Conservation (phyloP, 2,888 invertebrate species). For the Netelia melanura region DNA sequence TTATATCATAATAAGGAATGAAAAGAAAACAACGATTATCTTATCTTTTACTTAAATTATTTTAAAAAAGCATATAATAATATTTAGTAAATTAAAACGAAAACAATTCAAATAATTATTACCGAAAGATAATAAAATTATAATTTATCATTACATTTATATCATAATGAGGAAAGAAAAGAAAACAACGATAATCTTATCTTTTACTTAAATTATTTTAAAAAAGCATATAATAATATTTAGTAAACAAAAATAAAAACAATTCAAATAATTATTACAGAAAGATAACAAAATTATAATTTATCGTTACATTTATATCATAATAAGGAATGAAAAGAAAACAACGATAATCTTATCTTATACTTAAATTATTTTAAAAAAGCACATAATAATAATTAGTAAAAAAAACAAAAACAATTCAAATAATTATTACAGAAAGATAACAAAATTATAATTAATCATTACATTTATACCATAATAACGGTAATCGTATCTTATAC, state of each 20-base stretch:
- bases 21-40: not conserved
- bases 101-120: conserved; percentile 27
- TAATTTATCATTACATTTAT: conserved; percentile 22
- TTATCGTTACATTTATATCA: conserved; percentile 18
- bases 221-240: not conserved
- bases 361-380: too few relatives aligned
- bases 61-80: not conserved
- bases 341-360: not conserved
- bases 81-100: not conserved
- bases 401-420: too few relatives aligned
- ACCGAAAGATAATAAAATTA: not conserved
- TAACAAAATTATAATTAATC: too few relatives aligned
- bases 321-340: not conserved
- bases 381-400: not conserved
- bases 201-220: not conserved
- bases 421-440: too few relatives aligned
- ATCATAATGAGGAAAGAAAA: not conserved
- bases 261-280: conserved; percentile 26
- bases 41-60: not conserved
- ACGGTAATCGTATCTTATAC: not conserved
- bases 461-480: too few relatives aligned
- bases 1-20: conserved; percentile 7
- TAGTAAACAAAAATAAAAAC: not conserved
- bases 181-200: not conserved
- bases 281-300: not conserved